phyloP scores from a whole-genome alignment of 2,888 invertebrate genomes.

The Alcis repandata region DNA sequence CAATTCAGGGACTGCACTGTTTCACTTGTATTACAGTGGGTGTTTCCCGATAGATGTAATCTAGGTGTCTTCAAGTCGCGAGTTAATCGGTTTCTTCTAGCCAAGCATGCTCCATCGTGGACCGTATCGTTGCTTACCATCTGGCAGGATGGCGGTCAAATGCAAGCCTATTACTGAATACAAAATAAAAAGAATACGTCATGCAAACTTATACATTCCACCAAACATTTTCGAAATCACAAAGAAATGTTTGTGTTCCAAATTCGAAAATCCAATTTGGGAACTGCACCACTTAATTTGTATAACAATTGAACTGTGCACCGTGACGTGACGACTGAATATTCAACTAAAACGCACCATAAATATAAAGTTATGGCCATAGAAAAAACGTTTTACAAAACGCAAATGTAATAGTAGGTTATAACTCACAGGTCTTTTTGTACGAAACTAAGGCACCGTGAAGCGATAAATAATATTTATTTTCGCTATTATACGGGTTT shows the following conservation, averaged over 20 bases:
- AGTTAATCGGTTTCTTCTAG: too few relatives aligned
- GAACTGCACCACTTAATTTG: constrained; percentile 55
- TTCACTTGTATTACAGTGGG: neutral
- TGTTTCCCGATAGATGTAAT: too few relatives aligned
- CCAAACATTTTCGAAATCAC: neutral
- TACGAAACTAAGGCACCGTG: constrained; percentile 85
- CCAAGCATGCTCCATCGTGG: too few relatives aligned
- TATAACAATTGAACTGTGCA: constrained; percentile 67
- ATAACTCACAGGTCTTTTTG: constrained; percentile 86
- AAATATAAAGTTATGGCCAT: constrained; percentile 83
- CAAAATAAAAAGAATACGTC: too few relatives aligned
- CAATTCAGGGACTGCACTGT: neutral
- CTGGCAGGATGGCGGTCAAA: too few relatives aligned
- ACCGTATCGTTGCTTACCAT: too few relatives aligned
- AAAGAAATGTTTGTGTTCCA: constrained; percentile 34
- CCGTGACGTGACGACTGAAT: constrained; percentile 81
- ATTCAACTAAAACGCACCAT: constrained; percentile 83
- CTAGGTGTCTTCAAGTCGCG: too few relatives aligned
- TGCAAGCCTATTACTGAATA: too few relatives aligned
- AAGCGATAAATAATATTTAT: constrained; percentile 87
- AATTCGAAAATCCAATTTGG: constrained; percentile 47
- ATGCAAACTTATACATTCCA: neutral
- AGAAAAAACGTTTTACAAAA: constrained; percentile 82
- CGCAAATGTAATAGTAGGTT: constrained; percentile 82
- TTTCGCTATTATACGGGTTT: constrained; percentile 86